Conservation (phyloP, 1,140 invertebrate species). For the Globodera ellingtonae region DNA sequence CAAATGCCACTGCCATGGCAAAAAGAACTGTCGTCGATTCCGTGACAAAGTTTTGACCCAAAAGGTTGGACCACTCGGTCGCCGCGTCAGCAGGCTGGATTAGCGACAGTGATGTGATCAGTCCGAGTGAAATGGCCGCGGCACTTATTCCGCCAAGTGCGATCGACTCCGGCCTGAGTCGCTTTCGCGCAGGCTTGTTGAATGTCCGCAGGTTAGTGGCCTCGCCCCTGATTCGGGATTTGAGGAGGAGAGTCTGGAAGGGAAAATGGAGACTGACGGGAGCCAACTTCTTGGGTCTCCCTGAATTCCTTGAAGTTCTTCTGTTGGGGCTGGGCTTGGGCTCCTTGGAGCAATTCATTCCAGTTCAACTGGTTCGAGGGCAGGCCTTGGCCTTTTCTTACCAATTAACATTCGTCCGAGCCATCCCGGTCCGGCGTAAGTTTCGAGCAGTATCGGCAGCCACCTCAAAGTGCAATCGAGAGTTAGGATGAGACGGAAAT, state of each 20-base stretch:
- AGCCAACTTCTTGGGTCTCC: not conserved
- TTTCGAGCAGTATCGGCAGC: not conserved
- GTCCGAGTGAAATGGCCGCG: too few relatives aligned
- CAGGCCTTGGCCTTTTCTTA: not conserved
- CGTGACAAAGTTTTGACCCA: too few relatives aligned
- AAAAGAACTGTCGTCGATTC: too few relatives aligned
- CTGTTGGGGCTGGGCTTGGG: too few relatives aligned
- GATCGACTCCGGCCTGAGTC: not conserved
- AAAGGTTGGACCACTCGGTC: too few relatives aligned
- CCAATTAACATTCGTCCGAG: not conserved
- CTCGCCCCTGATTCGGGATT: not conserved
- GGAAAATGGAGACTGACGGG: not conserved
- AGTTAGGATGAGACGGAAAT: not conserved
- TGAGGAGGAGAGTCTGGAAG: not conserved
- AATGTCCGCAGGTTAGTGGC: not conserved
- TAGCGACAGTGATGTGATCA: too few relatives aligned
- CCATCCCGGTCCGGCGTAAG: not conserved
- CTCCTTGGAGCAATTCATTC: too few relatives aligned
- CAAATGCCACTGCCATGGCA: too few relatives aligned
- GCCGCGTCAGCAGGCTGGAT: too few relatives aligned
- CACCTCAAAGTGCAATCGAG: not conserved
- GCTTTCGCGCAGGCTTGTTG: not conserved
- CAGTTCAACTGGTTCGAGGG: not conserved
- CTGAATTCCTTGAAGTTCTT: not conserved
- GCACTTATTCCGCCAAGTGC: too few relatives aligned